Evolutionary conservation across 2,888 invertebrate genomes (phyloP), one percentile per base, ranked within the genome.

Genomic region (Digitonthophagus gazella): DNA sequence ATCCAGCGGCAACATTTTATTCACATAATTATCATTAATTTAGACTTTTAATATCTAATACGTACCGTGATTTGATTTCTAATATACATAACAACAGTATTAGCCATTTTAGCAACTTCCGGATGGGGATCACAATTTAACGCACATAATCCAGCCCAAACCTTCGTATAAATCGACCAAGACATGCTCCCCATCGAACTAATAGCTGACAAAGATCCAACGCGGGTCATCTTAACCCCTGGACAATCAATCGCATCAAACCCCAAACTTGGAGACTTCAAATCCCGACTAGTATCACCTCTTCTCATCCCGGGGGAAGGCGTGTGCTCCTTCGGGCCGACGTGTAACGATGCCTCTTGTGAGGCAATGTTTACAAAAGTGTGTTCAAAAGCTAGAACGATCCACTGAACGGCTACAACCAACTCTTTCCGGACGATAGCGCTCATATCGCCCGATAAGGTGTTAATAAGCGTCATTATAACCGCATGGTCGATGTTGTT

Each of bases 401-500:
- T 89, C 89, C 93, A 95, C 76, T 94, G 93, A 54, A 93, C 83
- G 69, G 97, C 96, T 64, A 93, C 92, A 0, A 95, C 91, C 70
- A 97, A 85, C 85, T 98, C 94, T 78, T 90, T 86, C 73, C 98
- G 89, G 73, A 97, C 97, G 75, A 97, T 84, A 71, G 93, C 91
- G 76, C 93, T 92, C 86, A 94, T 95, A 84, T 99, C 83, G 75
- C 88, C 85, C 54, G 89, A 87, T 74, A 93, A 87, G 28, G 90
- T 90, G 78, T 90, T 90, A 66, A 95, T 89, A 74, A 99, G 86
- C 67, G 90, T 93, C 85, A 95, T 93, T 72, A 93, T 96, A 73
- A 98, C 93, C 76, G 92, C 91, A 79, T 97, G 95, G 85, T 97
- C 96, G 70, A 97, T 93, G 79, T 92, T 93, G 83, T 94, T 95